Conservation (phyloP, 2,797 vertebrate species). For the Pterois miles region DNA sequence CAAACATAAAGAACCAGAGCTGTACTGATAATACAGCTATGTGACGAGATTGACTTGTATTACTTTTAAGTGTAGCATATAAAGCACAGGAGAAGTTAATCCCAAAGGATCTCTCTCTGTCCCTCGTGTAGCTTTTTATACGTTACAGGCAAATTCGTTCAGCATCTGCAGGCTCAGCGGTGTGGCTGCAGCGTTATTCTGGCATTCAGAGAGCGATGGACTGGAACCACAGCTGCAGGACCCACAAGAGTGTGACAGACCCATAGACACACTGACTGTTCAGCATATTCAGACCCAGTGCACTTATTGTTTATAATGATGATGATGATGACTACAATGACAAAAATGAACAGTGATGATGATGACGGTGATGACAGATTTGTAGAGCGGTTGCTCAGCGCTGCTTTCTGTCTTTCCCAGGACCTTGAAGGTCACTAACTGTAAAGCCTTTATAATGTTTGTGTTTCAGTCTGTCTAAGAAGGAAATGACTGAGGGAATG, state of each 20-base stretch:
- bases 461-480: conserved; percentile 70
- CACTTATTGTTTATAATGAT: conserved; percentile 4
- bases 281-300: conserved; percentile 4
- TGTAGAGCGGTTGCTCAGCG: conserved; percentile 43
- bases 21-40: not conserved
- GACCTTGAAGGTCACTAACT: conserved; percentile 75
- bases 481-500: conserved; percentile 70
- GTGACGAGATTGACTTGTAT: no score
- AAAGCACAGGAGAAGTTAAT: conserved; percentile 40
- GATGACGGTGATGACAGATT: conserved; percentile 65
- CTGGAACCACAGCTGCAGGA: conserved; percentile 75
- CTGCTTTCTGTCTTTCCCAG: conserved; percentile 74
- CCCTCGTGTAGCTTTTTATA: conserved; percentile 68
- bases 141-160: conserved; percentile 71
- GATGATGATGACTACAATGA: conserved; percentile 1
- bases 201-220: conserved; percentile 48
- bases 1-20: not conserved
- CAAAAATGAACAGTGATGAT: conserved; percentile 10
- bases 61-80: not conserved
- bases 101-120: conserved; percentile 56
- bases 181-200: conserved; percentile 56
- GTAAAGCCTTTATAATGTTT: conserved; percentile 66
- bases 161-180: conserved; percentile 49
- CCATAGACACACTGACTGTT: conserved; percentile 34
- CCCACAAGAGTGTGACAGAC: conserved; percentile 58